These are phyloP conservation scores for Drosophila yooni DNA, from an alignment of 2,888 invertebrate species.

Conservation along the genomic window DNA sequence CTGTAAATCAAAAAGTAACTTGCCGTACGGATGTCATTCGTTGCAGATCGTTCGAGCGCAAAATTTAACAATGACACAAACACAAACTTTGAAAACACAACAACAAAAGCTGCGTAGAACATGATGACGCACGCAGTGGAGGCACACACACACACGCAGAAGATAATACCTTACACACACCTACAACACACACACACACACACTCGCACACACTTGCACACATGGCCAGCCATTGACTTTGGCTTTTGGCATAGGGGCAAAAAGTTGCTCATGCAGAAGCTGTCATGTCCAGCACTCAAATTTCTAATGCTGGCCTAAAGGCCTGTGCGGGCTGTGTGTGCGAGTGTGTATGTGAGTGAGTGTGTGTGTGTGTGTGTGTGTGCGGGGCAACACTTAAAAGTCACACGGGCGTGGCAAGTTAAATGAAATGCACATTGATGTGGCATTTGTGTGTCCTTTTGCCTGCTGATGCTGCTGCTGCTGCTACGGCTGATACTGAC, in stretches of 20 bases:
- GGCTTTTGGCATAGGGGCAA: conserved; percentile 65
- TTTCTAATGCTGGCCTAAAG: conserved; percentile 60
- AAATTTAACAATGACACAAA: conserved; percentile 81
- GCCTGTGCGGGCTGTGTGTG: conserved; percentile 23
- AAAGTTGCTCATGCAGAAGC: conserved; percentile 80
- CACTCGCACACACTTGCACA: conserved; percentile 57
- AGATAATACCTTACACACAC: conserved; percentile 81
- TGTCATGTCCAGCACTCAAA: conserved; percentile 82
- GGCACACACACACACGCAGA: conserved; percentile 34
- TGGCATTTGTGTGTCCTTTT: conserved; percentile 68
- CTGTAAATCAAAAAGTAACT: conserved; percentile 82
- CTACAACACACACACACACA: conserved; percentile 57
- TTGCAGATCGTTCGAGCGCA: conserved; percentile 80
- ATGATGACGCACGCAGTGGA: conserved; percentile 61
- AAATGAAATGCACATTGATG: conserved; percentile 81
- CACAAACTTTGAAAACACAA: conserved; percentile 63
- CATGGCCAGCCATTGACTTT: conserved; percentile 40
- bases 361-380: conserved; percentile 28
- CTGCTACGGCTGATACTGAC: conserved; percentile 26
- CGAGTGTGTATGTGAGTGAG: conserved; percentile 10
- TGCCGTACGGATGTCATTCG: conserved; percentile 80
- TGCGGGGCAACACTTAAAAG: conserved; percentile 74
- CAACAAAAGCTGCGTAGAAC: conserved; percentile 68
- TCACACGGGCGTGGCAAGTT: conserved; percentile 80
- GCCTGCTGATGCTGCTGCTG: conserved; percentile 23